A percentile compares a stretch with the other conserved stretches of the same genome.
These are phyloP conservation scores for Sinotaia quadrata DNA, from an alignment of 2,888 invertebrate genomes.

Conservation along the genomic window DNA sequence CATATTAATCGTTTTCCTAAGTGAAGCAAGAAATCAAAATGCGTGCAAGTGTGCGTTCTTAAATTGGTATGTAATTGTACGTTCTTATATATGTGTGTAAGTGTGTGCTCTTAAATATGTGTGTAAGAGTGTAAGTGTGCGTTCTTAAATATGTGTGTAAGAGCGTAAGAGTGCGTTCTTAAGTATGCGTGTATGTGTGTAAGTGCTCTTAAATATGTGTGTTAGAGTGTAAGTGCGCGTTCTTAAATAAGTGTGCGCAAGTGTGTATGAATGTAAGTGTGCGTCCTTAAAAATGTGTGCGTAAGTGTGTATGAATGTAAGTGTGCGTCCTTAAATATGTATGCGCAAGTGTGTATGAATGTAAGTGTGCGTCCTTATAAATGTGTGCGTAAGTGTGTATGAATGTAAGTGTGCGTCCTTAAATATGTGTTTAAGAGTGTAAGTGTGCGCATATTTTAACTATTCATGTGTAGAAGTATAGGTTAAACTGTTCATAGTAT, in stretches of 20 bases:
- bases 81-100: not conserved
- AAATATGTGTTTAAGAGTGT: not conserved
- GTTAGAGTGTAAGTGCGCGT: slow-evolving; percentile 1
- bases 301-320: not conserved
- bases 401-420: slow-evolving; percentile 3
- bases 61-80: too few relatives aligned
- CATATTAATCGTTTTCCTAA: too few relatives aligned
- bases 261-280: too few relatives aligned
- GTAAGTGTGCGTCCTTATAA: too few relatives aligned
- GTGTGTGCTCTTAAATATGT: not conserved
- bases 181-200: slow-evolving; percentile 7
- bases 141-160: too few relatives aligned
- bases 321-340: not conserved
- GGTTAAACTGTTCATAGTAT: too few relatives aligned
- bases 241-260: not conserved
- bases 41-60: too few relatives aligned
- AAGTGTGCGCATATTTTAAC: too few relatives aligned
- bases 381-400: too few relatives aligned
- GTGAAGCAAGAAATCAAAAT: too few relatives aligned
- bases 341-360: slow-evolving; percentile 1
- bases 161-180: too few relatives aligned
- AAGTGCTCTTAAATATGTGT: not conserved
- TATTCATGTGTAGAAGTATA: too few relatives aligned
- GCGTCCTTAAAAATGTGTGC: slow-evolving; percentile 4
- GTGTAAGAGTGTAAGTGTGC: slow-evolving; percentile 4